phyloP scores from a whole-genome alignment of 2,113 vertebrate genomes.

The Empidonax alnorum region DNA sequence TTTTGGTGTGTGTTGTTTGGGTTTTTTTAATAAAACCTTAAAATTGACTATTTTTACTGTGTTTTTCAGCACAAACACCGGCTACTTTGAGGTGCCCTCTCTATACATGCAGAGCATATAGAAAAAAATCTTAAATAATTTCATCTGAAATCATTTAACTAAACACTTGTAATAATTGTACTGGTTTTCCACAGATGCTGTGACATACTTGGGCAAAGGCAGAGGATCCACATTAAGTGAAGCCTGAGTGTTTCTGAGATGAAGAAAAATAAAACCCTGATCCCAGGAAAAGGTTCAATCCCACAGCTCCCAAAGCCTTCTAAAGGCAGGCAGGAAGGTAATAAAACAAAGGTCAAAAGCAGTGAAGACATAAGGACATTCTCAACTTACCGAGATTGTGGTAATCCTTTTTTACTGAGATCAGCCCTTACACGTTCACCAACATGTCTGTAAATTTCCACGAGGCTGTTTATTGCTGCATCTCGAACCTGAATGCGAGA shows the following conservation, averaged over 20 bases:
- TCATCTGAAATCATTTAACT: not conserved
- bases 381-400: conserved; percentile 89
- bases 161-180: not conserved
- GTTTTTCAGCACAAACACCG: not conserved
- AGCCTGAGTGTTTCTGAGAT: not conserved
- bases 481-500: conserved; percentile 86
- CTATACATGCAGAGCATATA: not conserved
- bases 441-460: conserved; percentile 98
- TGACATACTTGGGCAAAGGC: not conserved
- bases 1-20: not conserved
- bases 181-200: not conserved
- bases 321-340: not conserved
- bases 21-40: not conserved
- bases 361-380: not conserved
- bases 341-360: not conserved
- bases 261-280: not conserved
- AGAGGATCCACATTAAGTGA: not conserved
- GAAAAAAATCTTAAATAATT: not conserved
- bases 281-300: not conserved
- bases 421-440: conserved; percentile 96
- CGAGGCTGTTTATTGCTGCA: conserved; percentile 93
- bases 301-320: not conserved
- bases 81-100: not conserved
- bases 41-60: not conserved
- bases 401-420: conserved; percentile 97